These are phyloP conservation scores for Gnathonemus longibarbis DNA, from an alignment of 2,113 vertebrate species.

Conservation along the genomic window DNA sequence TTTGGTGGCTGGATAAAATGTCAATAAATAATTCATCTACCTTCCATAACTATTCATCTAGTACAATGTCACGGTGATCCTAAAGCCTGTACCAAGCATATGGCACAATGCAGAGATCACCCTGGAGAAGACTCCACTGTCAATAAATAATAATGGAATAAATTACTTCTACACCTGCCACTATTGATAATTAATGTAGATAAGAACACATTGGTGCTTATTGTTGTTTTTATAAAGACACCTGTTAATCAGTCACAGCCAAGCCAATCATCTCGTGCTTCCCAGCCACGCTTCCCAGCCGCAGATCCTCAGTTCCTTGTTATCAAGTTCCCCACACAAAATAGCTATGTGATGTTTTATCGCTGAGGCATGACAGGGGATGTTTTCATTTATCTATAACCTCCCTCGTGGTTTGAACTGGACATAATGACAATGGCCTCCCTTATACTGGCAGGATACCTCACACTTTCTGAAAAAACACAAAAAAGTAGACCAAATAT, in stretches of 20 bases:
- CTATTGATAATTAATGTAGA: background rate
- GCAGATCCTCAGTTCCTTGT: conserved; percentile 1
- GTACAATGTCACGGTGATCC: background rate
- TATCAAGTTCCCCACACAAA: background rate
- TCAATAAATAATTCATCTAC: background rate
- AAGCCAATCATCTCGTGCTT: background rate
- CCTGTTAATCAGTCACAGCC: background rate
- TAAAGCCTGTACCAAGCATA: background rate
- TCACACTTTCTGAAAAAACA: background rate
- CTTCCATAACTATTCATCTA: background rate
- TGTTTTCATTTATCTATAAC: background rate
- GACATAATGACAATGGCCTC: background rate
- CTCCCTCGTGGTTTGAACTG: background rate
- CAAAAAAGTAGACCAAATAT: background rate
- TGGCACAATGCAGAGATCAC: background rate
- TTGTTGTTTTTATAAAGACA: background rate
- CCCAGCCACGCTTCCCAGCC: too few species aligned
- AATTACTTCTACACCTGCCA: background rate
- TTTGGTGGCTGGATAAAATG: background rate
- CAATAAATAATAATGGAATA: background rate
- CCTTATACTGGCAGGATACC: background rate
- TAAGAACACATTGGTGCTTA: background rate
- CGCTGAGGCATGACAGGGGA: background rate
- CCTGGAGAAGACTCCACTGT: background rate
- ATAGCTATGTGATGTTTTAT: background rate